Evolutionary conservation across 2,113 vertebrate species (phyloP).

Genomic region (rabbit (Oryctolagus cuniculus)): DNA sequence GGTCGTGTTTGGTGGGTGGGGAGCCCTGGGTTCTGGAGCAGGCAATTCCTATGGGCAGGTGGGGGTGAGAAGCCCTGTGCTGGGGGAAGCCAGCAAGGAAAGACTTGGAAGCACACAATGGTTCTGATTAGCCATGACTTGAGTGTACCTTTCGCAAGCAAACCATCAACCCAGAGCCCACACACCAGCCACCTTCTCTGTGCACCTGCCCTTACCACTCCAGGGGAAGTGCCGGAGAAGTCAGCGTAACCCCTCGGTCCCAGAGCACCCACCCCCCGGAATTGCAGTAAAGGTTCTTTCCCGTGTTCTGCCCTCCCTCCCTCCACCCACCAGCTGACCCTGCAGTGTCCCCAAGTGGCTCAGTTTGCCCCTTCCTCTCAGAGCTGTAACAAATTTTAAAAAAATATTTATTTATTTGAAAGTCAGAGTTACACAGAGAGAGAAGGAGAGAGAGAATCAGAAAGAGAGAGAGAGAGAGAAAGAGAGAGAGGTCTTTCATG

Average conservation of each 20-base stretch:
- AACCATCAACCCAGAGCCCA: not conserved
- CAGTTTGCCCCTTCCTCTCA: not conserved
- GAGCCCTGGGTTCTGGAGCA: not conserved
- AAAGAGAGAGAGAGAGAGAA: no score
- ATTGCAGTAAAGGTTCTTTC: not conserved
- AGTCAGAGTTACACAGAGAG: no score
- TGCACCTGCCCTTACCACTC: not conserved
- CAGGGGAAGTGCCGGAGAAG: not conserved
- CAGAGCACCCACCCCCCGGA: not conserved
- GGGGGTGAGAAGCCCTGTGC: not conserved
- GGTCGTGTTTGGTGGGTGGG: not conserved
- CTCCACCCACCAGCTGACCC: no score
- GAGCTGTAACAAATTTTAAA: no score
- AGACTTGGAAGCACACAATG: not conserved
- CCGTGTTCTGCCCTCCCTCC: not conserved
- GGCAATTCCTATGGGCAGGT: not conserved
- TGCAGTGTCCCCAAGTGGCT: no score
- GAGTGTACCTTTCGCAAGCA: not conserved
- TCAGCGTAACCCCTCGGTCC: no score
- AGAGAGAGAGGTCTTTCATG: no score
- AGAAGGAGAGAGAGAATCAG: no score
- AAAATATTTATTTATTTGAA: no score
- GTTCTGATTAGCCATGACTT: no score
- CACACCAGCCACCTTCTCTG: not conserved
- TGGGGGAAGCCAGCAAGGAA: not conserved